Percentiles rank a stretch among this genome's conserved stretches.
Conservation (phyloP, 2,888 invertebrate genomes). For the Eupithecia abbreviata region DNA sequence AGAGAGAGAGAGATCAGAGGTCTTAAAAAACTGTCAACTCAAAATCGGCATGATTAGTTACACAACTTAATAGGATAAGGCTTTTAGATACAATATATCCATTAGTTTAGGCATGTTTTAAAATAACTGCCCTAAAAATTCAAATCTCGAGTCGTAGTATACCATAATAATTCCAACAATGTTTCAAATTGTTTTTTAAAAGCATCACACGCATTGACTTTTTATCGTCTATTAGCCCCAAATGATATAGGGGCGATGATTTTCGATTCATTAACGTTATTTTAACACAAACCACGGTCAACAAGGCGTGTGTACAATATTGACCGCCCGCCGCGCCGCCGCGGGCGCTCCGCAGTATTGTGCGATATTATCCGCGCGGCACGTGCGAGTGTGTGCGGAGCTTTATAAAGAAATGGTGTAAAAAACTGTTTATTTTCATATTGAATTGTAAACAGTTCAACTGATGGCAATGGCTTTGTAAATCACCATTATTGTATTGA, state of each 20-base stretch:
- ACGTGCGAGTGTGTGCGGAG: conserved; percentile 59
- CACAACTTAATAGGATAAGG: not conserved
- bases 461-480: not conserved
- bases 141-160: not conserved
- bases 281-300: conserved; percentile 51
- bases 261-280: conserved; percentile 44
- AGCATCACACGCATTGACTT: conserved; percentile 20
- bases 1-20: too few species aligned
- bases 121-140: not conserved
- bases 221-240: conserved; percentile 35
- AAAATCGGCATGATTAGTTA: too few species aligned
- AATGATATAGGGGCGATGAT: conserved; percentile 44
- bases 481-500: not conserved
- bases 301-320: conserved; percentile 43
- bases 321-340: conserved; percentile 59
- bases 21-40: too few species aligned
- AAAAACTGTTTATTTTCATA: conserved; percentile 21
- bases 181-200: not conserved
- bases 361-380: conserved; percentile 57
- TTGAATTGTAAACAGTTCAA: not conserved
- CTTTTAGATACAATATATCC: not conserved
- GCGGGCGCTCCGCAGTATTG: conserved; percentile 64
- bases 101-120: not conserved
- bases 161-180: not conserved
- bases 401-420: conserved; percentile 47